Conservation (phyloP, 2,797 vertebrate species). For the Loris lydekkerianus region DNA sequence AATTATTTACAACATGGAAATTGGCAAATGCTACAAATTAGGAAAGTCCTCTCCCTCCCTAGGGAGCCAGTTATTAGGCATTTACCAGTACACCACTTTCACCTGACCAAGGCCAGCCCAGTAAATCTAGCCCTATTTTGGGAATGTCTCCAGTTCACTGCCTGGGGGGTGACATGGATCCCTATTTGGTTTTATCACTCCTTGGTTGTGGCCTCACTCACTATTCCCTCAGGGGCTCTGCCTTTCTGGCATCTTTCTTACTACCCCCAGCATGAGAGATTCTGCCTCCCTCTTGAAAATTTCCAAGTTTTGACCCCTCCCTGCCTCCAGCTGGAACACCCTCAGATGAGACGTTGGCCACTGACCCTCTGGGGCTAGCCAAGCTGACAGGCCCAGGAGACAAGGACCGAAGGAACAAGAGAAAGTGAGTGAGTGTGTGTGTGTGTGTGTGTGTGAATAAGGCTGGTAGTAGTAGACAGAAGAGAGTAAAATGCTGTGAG, state of each 20-base stretch:
- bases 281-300: slow-evolving; percentile 6
- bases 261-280: background rate
- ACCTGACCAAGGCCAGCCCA: background rate
- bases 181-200: background rate
- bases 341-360: slow-evolving; percentile 92
- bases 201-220: background rate
- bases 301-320: slow-evolving; percentile 15
- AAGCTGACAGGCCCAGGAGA: slow-evolving; percentile 95
- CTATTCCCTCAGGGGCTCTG: background rate
- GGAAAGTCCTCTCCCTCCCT: background rate
- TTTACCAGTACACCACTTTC: background rate
- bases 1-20: background rate
- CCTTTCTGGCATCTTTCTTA: slow-evolving; percentile 33
- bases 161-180: background rate
- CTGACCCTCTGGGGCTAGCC: slow-evolving; percentile 93
- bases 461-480: background rate
- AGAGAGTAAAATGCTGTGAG: background rate
- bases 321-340: slow-evolving; percentile 92
- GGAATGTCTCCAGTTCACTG: background rate
- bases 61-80: background rate
- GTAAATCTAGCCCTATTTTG: background rate
- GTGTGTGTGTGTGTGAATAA: accelerated
- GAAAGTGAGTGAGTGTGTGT: slow-evolving; percentile 91
- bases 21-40: background rate
- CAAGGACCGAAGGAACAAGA: slow-evolving; percentile 96